These are phyloP conservation scores for Ctenodactylus gundi DNA, from an alignment of 2,113 vertebrate genomes.

Conservation along the genomic window DNA sequence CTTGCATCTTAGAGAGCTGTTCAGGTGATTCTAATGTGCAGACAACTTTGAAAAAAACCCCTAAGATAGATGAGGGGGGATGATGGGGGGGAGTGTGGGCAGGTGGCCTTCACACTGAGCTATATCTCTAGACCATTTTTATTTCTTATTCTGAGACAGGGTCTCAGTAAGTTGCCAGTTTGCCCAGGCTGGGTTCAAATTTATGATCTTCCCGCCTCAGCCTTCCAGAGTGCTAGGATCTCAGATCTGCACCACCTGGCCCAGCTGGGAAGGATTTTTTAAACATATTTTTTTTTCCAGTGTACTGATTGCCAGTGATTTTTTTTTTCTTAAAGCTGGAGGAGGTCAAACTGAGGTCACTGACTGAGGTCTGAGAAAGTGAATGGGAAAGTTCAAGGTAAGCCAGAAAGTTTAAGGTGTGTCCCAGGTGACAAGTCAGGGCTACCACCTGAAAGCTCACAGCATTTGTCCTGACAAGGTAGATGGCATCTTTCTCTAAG, in stretches of 20 bases:
- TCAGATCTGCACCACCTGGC: background rate
- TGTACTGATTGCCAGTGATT: background rate
- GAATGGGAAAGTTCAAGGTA: background rate
- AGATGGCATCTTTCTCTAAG: background rate
- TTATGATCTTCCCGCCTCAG: background rate
- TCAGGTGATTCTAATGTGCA: background rate
- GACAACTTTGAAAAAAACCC: constrained; percentile 19
- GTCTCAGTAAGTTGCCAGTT: background rate
- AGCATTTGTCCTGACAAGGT: background rate
- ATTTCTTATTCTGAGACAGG: no score
- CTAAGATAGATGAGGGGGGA: background rate
- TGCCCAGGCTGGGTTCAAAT: background rate
- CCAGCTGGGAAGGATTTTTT: background rate
- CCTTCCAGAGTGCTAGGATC: background rate
- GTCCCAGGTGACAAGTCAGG: background rate
- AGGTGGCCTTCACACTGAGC: no score
- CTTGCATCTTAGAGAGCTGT: background rate
- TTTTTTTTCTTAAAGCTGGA: constrained; percentile 29
- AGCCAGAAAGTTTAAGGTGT: background rate
- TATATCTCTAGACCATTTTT: no score
- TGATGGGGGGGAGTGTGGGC: no score
- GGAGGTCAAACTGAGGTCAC: background rate
- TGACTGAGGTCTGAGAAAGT: background rate
- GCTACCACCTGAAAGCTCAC: background rate
- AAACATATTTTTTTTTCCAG: background rate